Conservation (phyloP, 1,140 invertebrate species). For the Pachypeltis micranthus region DNA sequence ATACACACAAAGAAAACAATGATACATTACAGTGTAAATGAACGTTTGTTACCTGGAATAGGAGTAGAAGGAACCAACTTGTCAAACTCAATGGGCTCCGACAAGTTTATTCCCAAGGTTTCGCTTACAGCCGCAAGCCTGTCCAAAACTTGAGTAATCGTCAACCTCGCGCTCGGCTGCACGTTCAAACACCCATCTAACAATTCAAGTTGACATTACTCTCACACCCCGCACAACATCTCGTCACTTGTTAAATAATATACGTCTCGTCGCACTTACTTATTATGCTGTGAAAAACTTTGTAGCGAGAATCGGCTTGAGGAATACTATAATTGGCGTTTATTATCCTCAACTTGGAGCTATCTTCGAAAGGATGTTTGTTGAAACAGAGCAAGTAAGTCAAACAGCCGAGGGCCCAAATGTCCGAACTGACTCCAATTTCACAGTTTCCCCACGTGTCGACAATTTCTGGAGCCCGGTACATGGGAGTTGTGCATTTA, state of each 20-base stretch:
- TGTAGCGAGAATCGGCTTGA: constrained; percentile 60
- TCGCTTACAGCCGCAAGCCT: constrained; percentile 75
- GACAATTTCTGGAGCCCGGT: constrained; percentile 88
- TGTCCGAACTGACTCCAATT: constrained; percentile 77
- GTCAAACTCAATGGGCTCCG: constrained; percentile 57
- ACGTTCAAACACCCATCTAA: constrained; percentile 68
- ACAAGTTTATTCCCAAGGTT: constrained; percentile 62
- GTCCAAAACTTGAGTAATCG: constrained; percentile 66
- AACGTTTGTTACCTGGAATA: constrained; percentile 20
- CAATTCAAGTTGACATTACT: too few relatives aligned
- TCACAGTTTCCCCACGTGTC: constrained; percentile 95
- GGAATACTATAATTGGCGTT: constrained; percentile 91
- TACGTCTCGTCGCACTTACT: constrained; percentile 57
- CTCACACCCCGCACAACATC: too few relatives aligned
- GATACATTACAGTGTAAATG: too few relatives aligned
- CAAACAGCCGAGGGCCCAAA: constrained; percentile 96
- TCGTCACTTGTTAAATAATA: too few relatives aligned
- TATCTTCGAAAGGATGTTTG: constrained; percentile 94
- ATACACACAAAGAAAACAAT: too few relatives aligned
- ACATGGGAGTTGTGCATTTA: constrained; percentile 74
- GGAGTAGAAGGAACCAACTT: constrained; percentile 13
- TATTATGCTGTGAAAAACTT: constrained; percentile 83
- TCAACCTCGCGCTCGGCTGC: constrained; percentile 65
- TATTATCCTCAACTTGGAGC: constrained; percentile 86
- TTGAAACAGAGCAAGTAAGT: constrained; percentile 85